Evolutionary conservation across 2,113 vertebrate genomes (phyloP).

Genomic region (Gopherus flavomarginatus): DNA sequence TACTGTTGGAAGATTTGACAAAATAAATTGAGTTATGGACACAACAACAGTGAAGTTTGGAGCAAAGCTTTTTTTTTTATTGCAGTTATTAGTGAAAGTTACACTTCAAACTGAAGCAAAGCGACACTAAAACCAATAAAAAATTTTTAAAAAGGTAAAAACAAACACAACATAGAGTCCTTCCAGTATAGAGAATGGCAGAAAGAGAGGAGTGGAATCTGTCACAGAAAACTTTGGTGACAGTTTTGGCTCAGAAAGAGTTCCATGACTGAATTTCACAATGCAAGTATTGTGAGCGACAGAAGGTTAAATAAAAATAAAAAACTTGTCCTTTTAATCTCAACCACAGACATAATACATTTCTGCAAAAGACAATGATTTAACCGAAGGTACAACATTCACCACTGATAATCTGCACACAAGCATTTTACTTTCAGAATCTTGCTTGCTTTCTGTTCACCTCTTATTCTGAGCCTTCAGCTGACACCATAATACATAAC

Average conservation of each 20-base stretch:
- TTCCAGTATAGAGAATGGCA: conserved; percentile 76
- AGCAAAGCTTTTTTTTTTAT: conserved; percentile 82
- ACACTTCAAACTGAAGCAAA: conserved; percentile 88
- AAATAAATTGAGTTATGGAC: neutral
- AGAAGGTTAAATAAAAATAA: neutral
- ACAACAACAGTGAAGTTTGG: neutral
- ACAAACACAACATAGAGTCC: conserved; percentile 81
- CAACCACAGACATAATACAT: conserved; percentile 5
- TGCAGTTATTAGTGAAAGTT: conserved; percentile 90
- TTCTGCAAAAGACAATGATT: neutral
- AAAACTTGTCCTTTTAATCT: conserved; percentile 20
- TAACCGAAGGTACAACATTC: conserved; percentile 27
- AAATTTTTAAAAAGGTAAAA: conserved; percentile 76
- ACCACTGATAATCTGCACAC: conserved; percentile 13
- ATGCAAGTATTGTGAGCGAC: conserved; percentile 25
- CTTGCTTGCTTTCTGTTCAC: conserved; percentile 13
- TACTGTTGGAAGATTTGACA: neutral
- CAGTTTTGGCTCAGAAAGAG: conserved; percentile 73
- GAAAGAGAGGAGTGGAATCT: conserved; percentile 28
- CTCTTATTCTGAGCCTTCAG: conserved; percentile 34
- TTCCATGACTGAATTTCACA: conserved; percentile 47
- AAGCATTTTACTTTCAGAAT: conserved; percentile 52
- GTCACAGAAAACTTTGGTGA: conserved; percentile 59
- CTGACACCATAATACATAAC: conserved; percentile 8
- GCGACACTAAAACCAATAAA: conserved; percentile 84